phyloP scores from a whole-genome alignment of 2,113 vertebrate species.

The Chrysemys picta region DNA sequence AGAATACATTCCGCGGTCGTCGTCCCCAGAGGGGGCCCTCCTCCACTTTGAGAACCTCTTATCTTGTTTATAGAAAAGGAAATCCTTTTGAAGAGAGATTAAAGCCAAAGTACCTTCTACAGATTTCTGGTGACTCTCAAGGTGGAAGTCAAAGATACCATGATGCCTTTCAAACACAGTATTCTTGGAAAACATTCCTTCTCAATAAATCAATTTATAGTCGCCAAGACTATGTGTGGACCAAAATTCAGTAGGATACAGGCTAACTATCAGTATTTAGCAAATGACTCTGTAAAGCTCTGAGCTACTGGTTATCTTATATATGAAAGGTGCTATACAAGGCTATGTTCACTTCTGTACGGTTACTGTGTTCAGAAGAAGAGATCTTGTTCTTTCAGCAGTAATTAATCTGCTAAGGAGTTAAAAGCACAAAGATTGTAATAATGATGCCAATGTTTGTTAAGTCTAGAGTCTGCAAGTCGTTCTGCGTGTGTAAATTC shows the following conservation, averaged over 20 bases:
- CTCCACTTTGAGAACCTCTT: background rate
- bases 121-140: background rate
- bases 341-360: background rate
- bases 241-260: background rate
- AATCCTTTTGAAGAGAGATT: background rate
- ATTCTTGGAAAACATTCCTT: background rate
- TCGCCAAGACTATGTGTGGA: background rate
- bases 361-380: background rate
- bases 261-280: background rate
- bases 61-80: background rate
- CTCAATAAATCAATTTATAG: background rate
- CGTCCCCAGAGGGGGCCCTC: too few relatives aligned
- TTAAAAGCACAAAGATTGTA: background rate
- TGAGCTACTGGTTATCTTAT: fast-evolving
- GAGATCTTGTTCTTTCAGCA: background rate
- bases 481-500: background rate
- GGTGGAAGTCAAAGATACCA: background rate
- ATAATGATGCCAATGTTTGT: background rate
- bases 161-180: background rate
- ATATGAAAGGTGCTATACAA: background rate
- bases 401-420: background rate
- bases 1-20: too few relatives aligned
- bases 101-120: background rate
- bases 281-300: background rate
- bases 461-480: background rate